Evolutionary conservation across 2,113 vertebrate genomes (phyloP).

Genomic region (Lepidothrix coronata): DNA sequence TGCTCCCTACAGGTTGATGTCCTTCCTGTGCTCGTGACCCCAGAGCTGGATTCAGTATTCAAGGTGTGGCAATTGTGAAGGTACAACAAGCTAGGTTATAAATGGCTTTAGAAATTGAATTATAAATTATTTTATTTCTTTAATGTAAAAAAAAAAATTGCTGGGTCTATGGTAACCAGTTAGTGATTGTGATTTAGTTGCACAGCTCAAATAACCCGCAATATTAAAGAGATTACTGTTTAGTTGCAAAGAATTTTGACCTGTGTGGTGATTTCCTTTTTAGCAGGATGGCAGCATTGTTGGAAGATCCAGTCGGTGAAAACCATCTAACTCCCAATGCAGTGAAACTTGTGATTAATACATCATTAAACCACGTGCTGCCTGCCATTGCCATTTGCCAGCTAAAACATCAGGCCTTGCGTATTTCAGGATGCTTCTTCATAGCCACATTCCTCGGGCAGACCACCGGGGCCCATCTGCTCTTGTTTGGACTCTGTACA

Average conservation of each 20-base stretch:
- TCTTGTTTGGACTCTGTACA: neutral
- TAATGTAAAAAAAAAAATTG: neutral
- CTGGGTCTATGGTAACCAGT: neutral
- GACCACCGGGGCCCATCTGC: neutral
- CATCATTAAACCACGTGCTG: rapidly evolving
- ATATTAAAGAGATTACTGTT: neutral
- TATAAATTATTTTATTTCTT: neutral
- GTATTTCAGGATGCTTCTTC: neutral
- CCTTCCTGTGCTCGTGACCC: neutral
- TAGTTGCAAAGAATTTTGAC: neutral
- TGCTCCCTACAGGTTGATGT: neutral
- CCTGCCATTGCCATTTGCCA: neutral
- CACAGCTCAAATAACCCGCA: neutral
- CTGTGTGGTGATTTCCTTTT: neutral
- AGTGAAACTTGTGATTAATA: neutral
- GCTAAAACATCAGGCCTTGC: neutral
- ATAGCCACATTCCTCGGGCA: rapidly evolving
- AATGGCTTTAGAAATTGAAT: neutral
- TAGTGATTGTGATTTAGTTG: neutral
- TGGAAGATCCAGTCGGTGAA: neutral
- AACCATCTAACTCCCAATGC: neutral
- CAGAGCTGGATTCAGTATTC: neutral
- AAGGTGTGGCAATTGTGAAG: neutral
- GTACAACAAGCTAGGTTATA: neutral
- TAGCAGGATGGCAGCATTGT: neutral